phyloP scores from a whole-genome alignment of 1,140 invertebrate species.

The Wasmannia auropunctata region DNA sequence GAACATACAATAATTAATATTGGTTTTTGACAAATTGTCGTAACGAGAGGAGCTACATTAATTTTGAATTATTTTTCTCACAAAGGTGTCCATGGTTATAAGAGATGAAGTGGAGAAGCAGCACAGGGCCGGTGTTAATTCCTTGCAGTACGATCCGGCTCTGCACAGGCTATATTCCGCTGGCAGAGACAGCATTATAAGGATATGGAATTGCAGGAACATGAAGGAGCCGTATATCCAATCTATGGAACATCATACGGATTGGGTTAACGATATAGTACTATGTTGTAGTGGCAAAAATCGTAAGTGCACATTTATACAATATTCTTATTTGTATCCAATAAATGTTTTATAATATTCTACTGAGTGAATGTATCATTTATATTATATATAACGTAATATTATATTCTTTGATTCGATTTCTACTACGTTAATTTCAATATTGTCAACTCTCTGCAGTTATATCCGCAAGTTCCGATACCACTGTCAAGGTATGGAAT shows the following conservation, averaged over 20 bases:
- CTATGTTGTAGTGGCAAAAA: slow-evolving; percentile 98
- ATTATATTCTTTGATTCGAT: not conserved
- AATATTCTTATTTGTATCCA: slow-evolving; percentile 21
- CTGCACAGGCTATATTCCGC: slow-evolving; percentile 97
- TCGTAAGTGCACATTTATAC: slow-evolving; percentile 86
- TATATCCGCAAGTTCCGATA: slow-evolving; percentile 99
- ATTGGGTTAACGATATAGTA: slow-evolving; percentile 99
- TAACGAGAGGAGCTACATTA: not conserved
- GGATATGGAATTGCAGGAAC: slow-evolving; percentile 95
- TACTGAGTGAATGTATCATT: not conserved
- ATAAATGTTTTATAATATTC: slow-evolving; percentile 34
- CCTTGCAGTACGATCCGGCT: slow-evolving; percentile 95
- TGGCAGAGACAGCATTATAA: slow-evolving; percentile 98
- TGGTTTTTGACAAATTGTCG: not conserved
- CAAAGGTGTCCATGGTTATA: slow-evolving; percentile 98
- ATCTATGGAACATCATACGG: slow-evolving; percentile 99
- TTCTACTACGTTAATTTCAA: not conserved
- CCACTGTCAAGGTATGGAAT: slow-evolving; percentile 99
- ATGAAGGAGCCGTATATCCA: slow-evolving; percentile 95
- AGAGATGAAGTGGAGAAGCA: slow-evolving; percentile 97
- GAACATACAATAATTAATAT: not conserved
- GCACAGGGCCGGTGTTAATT: slow-evolving; percentile 98
- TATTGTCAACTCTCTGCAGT: slow-evolving; percentile 87
- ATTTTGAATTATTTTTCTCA: not conserved
- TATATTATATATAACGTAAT: not conserved